Base-by-base conservation (phyloP, 1,140 invertebrate genomes). In the Euschistus heros region DNA sequence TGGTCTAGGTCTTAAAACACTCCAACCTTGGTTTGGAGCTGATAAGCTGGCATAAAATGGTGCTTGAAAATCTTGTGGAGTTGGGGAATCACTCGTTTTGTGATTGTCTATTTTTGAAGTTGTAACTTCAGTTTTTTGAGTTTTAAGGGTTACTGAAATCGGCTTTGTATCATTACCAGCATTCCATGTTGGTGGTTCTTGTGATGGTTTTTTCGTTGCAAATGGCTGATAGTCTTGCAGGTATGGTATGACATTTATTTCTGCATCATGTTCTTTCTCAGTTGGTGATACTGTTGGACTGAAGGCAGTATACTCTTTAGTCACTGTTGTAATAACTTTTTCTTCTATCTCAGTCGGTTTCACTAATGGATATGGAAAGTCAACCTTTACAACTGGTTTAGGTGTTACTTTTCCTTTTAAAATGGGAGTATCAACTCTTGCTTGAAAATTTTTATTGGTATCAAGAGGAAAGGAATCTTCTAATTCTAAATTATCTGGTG, bases 1-100 rank as follows among this genome's bases (percentile, higher is more conserved):
- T 2, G 64, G 14, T 37, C 69, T 67, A 22, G 60, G 68, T n/a
- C 74, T 76, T 0, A 86, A 79, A 6, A 86, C 82, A 64, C 79
- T 82, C 84, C 85, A 86, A 24, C 83, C 83, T 69, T 84, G 82
- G 73, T 71, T 44, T 60, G 77, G 75, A 0, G 83, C 76, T 59
- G 80, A 84, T 0, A 82, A 74, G 70, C 84, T 86, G 0, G 85
- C 83, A 13, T 84, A 80, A 66, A 87, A 87, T 0, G 85, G 85
- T 1, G 84, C 84, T 78, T 86, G 81, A 65, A 86, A 86, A 69
- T 83, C 80, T 73, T 65, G 69, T 73, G 73, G n/a, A 73, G 63
- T 65, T 54, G 69, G 64, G 6, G 62, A 64, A 6, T 57, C 52
- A 17, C 42, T 26, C 8, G 55, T 47, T 57, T 67, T 63, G 33